Evolutionary conservation across 2,113 vertebrate genomes (phyloP), one percentile per base, ranked within the genome.

Genomic region (Ia io): DNA sequence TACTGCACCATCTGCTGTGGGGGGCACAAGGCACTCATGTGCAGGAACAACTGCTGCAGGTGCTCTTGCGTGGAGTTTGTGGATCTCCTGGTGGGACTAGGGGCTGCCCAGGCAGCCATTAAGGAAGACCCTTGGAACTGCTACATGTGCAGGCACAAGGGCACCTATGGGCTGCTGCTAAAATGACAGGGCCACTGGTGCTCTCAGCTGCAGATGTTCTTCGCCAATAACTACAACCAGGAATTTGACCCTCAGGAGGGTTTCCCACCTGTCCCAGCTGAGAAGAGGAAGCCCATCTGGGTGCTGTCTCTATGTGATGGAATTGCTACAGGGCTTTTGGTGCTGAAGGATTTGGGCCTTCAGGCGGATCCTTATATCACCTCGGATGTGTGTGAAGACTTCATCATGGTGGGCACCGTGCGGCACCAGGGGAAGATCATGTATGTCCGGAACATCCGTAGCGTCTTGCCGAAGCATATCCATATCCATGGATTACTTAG

Each of bases 71-170:
- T 99, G 89, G 99, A 99, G 96, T 99, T 99, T 0, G 99, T 99
- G 95, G 99, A 99, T 97, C 98, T 99, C 94, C 98, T 99, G 86
- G 99, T 99, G 89, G 99, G 99, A 51, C 99, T 99, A 0, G 99
- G 99, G 2, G 99, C 53, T 0, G 99, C 99, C 0, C 99, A 99
- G 95, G 98, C 99, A 0, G 99, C 99, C 98, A 99, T 99, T 93
- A 99, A 99, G 94, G 99, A 99, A 97, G 99, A 99, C 96, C 99
- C 99, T 40, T 99, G 99, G 99, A 99, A 99, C 98, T 99, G 99
- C 98, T 99, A 99, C 98, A 99, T 99, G 51, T 61, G 17, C 10
- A 11, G 99, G 53, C 17, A 98, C 86, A 99, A 99, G 97, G 98
- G 98, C 0, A 96, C 98, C 71, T 99, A 99, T 0, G 99, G 99